Evolutionary conservation across 2,888 invertebrate species (phyloP).

Genomic region (Hypena proboscidalis): DNA sequence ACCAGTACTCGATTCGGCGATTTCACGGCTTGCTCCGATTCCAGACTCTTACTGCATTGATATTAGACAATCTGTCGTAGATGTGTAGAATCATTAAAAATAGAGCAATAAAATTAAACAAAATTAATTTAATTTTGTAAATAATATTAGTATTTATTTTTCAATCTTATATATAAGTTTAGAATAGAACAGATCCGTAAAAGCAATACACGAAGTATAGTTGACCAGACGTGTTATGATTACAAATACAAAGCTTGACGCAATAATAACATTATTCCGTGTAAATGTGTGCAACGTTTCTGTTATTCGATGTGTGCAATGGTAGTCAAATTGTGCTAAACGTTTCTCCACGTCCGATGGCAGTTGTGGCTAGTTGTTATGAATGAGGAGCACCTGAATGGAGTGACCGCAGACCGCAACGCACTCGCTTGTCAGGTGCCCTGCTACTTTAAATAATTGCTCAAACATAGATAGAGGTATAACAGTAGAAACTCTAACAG

Average conservation of each 20-base stretch:
- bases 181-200: too few species aligned
- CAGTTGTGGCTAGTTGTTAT: conserved; percentile 53
- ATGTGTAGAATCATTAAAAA: too few species aligned
- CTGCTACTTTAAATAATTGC: conserved; percentile 44
- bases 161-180: too few species aligned
- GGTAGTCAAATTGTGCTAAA: conserved; percentile 57
- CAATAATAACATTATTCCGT: too few species aligned
- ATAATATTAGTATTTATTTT: too few species aligned
- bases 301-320: conserved; percentile 18
- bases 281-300: not conserved
- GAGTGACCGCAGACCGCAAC: conserved; percentile 68
- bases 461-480: conserved; percentile 32
- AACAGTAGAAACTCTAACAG: conserved; percentile 2
- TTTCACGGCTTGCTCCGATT: conserved; percentile 5
- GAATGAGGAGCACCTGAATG: conserved; percentile 62
- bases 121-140: too few species aligned
- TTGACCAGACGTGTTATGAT: too few species aligned
- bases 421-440: conserved; percentile 34
- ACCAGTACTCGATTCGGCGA: conserved; percentile 4
- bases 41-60: conserved; percentile 7
- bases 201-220: too few species aligned
- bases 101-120: too few species aligned
- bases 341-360: conserved; percentile 54
- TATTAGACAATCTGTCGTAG: too few species aligned
- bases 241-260: too few species aligned